These are phyloP conservation scores for Stenolophus ochropezus DNA, from an alignment of 2,888 invertebrate species.

Conservation along the genomic window DNA sequence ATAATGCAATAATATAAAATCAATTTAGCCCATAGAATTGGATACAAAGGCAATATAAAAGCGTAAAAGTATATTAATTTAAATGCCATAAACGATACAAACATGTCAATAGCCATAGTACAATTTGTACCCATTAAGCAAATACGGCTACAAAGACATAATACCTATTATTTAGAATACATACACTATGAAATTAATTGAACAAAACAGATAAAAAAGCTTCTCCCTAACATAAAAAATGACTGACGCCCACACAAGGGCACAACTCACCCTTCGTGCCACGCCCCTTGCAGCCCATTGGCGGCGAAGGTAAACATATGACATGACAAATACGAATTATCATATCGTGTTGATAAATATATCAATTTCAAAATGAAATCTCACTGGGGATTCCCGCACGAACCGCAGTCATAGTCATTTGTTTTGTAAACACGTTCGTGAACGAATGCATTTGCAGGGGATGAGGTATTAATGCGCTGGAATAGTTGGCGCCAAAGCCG, in stretches of 20 bases:
- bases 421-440: conserved; percentile 20
- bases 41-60: not conserved
- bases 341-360: conserved; percentile 54
- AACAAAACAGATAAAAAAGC: conserved; percentile 26
- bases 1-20: conserved; percentile 1
- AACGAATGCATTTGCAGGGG: conserved; percentile 3
- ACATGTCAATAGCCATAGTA: conserved; percentile 12
- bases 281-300: conserved; percentile 44
- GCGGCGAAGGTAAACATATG: conserved; percentile 48
- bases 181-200: conserved; percentile 44
- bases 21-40: not conserved
- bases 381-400: conserved; percentile 27
- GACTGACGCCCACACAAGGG: conserved; percentile 34
- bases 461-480: not conserved
- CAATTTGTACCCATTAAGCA: conserved; percentile 33
- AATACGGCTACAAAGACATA: conserved; percentile 1
- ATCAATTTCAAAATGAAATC: conserved; percentile 56
- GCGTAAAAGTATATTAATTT: conserved; percentile 34
- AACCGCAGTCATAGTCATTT: conserved; percentile 29
- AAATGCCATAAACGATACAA: conserved; percentile 32
- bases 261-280: conserved; percentile 41
- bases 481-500: not conserved
- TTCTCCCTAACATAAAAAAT: conserved; percentile 47
- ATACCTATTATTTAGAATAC: conserved; percentile 16
- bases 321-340: conserved; percentile 54